Conservation (phyloP, 2,888 invertebrate genomes). For the Junonia oenone region DNA sequence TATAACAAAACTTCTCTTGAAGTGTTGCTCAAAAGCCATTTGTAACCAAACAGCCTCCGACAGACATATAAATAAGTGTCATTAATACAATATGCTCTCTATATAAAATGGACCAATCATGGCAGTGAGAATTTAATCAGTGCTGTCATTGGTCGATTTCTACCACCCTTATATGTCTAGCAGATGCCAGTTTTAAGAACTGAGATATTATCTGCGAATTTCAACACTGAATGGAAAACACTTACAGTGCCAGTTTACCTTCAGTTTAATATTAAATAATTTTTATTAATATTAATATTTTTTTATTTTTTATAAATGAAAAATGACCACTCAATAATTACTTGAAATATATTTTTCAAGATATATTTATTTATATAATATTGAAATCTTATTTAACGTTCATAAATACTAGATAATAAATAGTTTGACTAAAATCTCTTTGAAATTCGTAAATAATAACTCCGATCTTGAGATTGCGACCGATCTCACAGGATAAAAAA, state of each 20-base stretch:
- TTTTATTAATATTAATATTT: not conserved
- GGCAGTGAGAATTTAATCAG: constrained; percentile 70
- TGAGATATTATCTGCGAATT: constrained; percentile 63
- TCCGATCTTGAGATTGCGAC: constrained; percentile 75
- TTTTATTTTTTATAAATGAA: not conserved
- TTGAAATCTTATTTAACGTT: not conserved
- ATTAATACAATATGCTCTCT: constrained; percentile 54
- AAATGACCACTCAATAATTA: constrained; percentile 5
- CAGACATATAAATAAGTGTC: constrained; percentile 77
- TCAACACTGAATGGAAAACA: constrained; percentile 28
- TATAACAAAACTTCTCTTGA: constrained; percentile 69
- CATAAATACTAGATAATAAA: not conserved
- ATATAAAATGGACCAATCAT: constrained; percentile 77
- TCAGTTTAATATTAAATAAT: not conserved
- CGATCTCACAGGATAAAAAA: constrained; percentile 54
- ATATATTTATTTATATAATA: constrained; percentile 10
- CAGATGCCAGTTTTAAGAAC: constrained; percentile 69
- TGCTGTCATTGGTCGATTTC: constrained; percentile 78
- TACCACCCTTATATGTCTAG: constrained; percentile 70
- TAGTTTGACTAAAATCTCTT: constrained; percentile 17
- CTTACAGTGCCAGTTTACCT: not conserved
- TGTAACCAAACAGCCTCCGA: constrained; percentile 73
- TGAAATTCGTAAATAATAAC: constrained; percentile 59
- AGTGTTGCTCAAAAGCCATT: constrained; percentile 75
- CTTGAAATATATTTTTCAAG: constrained; percentile 5